Base-by-base conservation (phyloP, 1,140 invertebrate species). In the Drosophila rufa region DNA sequence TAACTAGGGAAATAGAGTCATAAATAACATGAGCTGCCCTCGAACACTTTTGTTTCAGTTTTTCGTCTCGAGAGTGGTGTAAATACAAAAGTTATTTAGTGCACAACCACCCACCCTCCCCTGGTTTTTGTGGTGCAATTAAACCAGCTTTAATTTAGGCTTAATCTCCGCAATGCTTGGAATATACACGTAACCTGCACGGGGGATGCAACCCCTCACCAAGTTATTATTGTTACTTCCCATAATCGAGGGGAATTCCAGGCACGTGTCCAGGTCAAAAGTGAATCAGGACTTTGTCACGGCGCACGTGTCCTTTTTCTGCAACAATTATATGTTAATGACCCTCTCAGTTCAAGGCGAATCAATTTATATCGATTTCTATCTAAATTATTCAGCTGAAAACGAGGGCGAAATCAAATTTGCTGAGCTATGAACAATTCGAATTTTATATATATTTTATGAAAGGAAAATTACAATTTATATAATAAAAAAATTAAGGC, bases 251-350 rank as follows among this genome's bases (percentile, higher is more conserved):
- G 67, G 56, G 30, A 66, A 64, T 73, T 42, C 82, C 40, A 15
- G 51, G 43, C 80, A 79, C 84, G 84, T 89, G 84, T 45, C 77
- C 25, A 59, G 67, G 70, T 87, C 80, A 87, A 73, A 78, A 84
- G 84, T 51, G 61, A 87, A 65, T 68, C 58, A 55, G 56, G 68
- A 58, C 11, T n/a, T 50, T 42, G 62, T 40, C 67, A 55, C 60
- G 71, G 42, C 30, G 51, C 82, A 76, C 55, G 81, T 66, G 58
- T 82, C 66, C 56, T 51, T 38, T 36, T 68, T 55, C 76, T 80
- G 73, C 74, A 61, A 65, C 84, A 87, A 89, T 89, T 87, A 89
- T 68, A 53, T 62, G 58, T 50, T 75, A 67, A 79, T 68, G 46
- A 58, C 56, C 43, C 55, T 43, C 56, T 46, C 80, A 59, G 53